Evolutionary conservation across 2,888 invertebrate species (phyloP).

Genomic region (Scrobipalpa atriplicella): DNA sequence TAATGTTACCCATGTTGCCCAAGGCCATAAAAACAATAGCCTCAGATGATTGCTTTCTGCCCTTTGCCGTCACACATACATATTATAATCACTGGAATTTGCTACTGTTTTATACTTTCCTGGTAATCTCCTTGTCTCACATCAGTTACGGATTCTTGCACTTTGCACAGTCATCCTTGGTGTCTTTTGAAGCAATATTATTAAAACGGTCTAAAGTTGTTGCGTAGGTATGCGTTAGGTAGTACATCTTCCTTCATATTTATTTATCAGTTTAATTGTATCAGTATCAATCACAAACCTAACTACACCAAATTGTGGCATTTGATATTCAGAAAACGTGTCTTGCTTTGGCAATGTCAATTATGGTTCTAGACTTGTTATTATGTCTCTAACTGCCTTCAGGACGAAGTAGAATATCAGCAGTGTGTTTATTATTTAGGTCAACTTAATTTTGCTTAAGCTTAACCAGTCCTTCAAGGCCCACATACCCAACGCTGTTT

Average conservation of each 20-base stretch:
- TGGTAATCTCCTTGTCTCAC: slow-evolving; percentile 1
- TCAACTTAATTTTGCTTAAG: slow-evolving; percentile 19
- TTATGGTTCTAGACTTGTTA: not conserved
- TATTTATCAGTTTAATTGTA: slow-evolving; percentile 2
- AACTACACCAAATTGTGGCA: not conserved
- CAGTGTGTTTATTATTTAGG: slow-evolving; percentile 16
- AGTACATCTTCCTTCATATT: slow-evolving; percentile 4
- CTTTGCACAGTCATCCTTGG: not conserved
- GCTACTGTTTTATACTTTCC: slow-evolving; percentile 22
- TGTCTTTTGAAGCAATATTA: not conserved
- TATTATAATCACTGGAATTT: slow-evolving; percentile 19
- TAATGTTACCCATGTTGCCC: slow-evolving; percentile 57
- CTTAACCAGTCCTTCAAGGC: slow-evolving; percentile 43
- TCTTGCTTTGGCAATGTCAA: not conserved
- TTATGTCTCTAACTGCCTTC: not conserved
- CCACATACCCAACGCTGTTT: slow-evolving; percentile 59
- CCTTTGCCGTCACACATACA: slow-evolving; percentile 46
- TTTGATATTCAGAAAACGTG: not conserved
- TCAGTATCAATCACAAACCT: not conserved
- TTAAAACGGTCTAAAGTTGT: not conserved
- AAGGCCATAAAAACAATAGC: slow-evolving; percentile 62
- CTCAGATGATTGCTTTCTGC: slow-evolving; percentile 65
- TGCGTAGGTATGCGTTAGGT: not conserved
- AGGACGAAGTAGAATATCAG: not conserved
- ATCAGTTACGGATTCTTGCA: slow-evolving; percentile 7